Conservation (phyloP, 2,888 invertebrate species). For the Microchrysa polita region DNA sequence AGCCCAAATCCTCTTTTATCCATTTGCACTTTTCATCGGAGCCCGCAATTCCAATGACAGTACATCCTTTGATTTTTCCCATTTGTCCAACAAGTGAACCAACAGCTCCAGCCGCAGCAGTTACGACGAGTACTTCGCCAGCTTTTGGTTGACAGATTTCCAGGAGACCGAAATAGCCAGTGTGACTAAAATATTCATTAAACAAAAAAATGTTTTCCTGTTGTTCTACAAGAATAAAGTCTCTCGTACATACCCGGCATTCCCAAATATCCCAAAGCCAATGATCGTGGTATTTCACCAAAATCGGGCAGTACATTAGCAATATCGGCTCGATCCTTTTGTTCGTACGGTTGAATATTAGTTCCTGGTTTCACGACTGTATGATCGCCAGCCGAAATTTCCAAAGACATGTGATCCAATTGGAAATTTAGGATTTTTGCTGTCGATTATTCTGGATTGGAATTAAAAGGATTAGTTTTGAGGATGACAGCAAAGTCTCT, state of each 20-base stretch:
- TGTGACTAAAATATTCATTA: conserved; percentile 67
- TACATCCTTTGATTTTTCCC: conserved; percentile 76
- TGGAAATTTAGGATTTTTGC: conserved; percentile 72
- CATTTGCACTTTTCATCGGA: conserved; percentile 76
- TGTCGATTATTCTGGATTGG: conserved; percentile 73
- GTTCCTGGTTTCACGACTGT: conserved; percentile 62
- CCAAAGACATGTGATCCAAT: conserved; percentile 72
- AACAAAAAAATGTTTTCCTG: too few relatives aligned
- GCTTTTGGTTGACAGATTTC: conserved; percentile 76
- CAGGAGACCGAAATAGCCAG: conserved; percentile 79
- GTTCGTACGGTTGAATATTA: conserved; percentile 51
- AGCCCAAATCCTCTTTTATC: conserved; percentile 72
- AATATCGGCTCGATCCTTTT: conserved; percentile 42
- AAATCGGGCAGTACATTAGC: conserved; percentile 69
- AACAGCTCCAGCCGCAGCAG: conserved; percentile 81
- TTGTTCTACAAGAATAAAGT: too few relatives aligned
- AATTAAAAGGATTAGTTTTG: background rate
- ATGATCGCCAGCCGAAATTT: conserved; percentile 66
- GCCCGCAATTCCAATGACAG: conserved; percentile 78
- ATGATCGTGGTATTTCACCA: conserved; percentile 69
- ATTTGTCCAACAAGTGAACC: conserved; percentile 83
- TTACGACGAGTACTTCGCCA: conserved; percentile 79
- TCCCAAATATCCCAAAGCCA: conserved; percentile 74
- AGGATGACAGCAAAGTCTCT: too few relatives aligned
- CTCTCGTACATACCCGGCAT: conserved; percentile 72